A percentile compares a stretch with the other conserved stretches of the same genome.
Evolutionary conservation across 2,888 invertebrate genomes (phyloP).

Genomic region (Orthosia gothica): DNA sequence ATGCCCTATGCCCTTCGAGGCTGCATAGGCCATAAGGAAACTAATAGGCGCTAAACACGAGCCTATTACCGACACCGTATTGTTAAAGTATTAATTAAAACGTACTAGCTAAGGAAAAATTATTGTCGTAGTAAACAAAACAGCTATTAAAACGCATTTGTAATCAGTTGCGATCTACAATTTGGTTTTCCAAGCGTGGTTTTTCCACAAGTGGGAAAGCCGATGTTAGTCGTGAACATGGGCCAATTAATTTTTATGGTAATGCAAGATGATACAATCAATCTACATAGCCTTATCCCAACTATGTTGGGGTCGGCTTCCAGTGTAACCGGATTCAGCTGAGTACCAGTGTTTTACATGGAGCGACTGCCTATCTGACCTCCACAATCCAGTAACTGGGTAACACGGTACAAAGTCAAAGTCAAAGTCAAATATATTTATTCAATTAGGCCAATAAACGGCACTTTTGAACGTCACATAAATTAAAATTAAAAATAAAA

Average conservation of each 20-base stretch:
- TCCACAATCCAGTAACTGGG: no score
- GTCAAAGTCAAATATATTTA: no score
- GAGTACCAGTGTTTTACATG: no score
- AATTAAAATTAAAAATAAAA: no score
- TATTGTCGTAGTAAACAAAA: conserved; percentile 12
- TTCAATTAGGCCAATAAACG: no score
- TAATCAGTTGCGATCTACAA: not conserved
- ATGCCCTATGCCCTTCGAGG: conserved; percentile 27
- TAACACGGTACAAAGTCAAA: no score
- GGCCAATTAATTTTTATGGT: not conserved
- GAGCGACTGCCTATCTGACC: no score
- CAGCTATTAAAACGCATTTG: not conserved
- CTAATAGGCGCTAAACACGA: conserved; percentile 3
- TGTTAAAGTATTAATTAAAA: conserved; percentile 21
- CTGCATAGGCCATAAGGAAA: conserved; percentile 49
- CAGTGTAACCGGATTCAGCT: no score
- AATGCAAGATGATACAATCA: no score
- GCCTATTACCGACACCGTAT: not conserved
- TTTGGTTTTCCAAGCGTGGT: not conserved
- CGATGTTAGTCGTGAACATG: not conserved
- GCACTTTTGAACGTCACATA: no score
- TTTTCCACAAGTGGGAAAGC: not conserved
- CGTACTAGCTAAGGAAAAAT: not conserved
- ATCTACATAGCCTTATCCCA: no score
- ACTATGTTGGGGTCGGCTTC: no score